Conservation (phyloP, 2,113 vertebrate species). For the Lagopus leucura region DNA sequence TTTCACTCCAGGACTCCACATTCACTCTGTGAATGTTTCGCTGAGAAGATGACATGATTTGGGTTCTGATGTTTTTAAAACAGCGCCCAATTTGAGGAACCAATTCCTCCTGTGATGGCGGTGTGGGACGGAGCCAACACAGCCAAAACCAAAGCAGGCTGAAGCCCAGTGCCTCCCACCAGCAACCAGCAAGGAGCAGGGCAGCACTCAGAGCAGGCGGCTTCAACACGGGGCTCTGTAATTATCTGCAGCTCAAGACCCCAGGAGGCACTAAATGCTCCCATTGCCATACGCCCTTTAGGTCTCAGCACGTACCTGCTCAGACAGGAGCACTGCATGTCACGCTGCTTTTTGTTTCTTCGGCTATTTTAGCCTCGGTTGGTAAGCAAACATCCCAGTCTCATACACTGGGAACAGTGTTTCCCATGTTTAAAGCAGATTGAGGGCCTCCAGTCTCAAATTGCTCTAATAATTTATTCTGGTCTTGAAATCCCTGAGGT, state of each 20-base stretch:
- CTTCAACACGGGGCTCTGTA: no score
- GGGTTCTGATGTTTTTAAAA: background rate
- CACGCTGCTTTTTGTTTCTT: rapidly evolving
- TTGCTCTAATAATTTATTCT: conserved; percentile 58
- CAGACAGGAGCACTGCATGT: background rate
- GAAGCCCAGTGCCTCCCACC: background rate
- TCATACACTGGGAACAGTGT: background rate
- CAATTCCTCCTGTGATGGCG: background rate
- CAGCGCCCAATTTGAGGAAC: background rate
- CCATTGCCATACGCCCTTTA: background rate
- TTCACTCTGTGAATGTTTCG: background rate
- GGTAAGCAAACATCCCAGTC: background rate
- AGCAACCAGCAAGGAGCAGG: background rate
- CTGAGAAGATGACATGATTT: background rate
- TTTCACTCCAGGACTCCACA: conserved; percentile 23
- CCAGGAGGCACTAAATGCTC: rapidly evolving
- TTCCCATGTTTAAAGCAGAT: background rate
- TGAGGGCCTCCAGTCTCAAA: conserved; percentile 21
- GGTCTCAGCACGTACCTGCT: background rate
- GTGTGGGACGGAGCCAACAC: background rate
- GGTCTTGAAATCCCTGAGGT: conserved; percentile 54
- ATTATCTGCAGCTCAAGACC: background rate
- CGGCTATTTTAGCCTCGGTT: background rate
- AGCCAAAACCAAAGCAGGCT: background rate
- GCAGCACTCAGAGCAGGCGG: no score